Percentiles rank a stretch among this genome's conserved stretches.
These are phyloP conservation scores for Melanargia galathea DNA, from an alignment of 2,888 invertebrate genomes.

Conservation along the genomic window DNA sequence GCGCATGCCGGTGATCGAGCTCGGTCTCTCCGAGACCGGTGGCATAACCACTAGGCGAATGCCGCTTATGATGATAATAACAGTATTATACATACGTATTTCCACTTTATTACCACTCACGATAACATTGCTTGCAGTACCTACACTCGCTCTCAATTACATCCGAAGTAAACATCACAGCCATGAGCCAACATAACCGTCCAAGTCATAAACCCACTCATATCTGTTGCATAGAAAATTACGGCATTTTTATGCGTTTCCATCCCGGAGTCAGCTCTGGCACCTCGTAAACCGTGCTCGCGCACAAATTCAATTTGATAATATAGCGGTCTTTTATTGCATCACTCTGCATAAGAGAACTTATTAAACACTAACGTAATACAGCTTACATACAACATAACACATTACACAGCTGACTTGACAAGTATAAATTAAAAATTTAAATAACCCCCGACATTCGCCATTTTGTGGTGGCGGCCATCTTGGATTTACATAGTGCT, in stretches of 20 bases:
- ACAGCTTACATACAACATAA: not conserved
- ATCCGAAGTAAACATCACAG: conserved; percentile 40
- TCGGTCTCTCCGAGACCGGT: too few species aligned
- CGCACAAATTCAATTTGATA: conserved; percentile 71
- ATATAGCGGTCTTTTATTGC: conserved; percentile 49
- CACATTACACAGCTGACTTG: too few species aligned
- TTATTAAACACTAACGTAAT: not conserved
- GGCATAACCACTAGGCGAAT: too few species aligned
- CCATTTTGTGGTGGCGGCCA: too few species aligned
- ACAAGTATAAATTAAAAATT: too few species aligned
- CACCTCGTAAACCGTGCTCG: conserved; percentile 64
- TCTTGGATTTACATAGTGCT: too few species aligned
- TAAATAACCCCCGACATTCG: too few species aligned
- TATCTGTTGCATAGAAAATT: conserved; percentile 71
- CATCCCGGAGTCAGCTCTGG: conserved; percentile 55
- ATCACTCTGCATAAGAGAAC: conserved; percentile 55
- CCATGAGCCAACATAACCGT: conserved; percentile 26
- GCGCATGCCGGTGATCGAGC: too few species aligned
- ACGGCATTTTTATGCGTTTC: conserved; percentile 68
- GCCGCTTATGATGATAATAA: too few species aligned
- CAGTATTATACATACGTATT: not conserved
- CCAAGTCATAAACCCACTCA: conserved; percentile 54
- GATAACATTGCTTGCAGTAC: conserved; percentile 35
- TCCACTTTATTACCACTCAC: conserved; percentile 35
- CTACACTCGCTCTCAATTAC: conserved; percentile 34